A percentile compares a stretch with the other conserved stretches of the same genome.
phyloP scores from a whole-genome alignment of 2,888 invertebrate genomes.

The Alitta virens region DNA sequence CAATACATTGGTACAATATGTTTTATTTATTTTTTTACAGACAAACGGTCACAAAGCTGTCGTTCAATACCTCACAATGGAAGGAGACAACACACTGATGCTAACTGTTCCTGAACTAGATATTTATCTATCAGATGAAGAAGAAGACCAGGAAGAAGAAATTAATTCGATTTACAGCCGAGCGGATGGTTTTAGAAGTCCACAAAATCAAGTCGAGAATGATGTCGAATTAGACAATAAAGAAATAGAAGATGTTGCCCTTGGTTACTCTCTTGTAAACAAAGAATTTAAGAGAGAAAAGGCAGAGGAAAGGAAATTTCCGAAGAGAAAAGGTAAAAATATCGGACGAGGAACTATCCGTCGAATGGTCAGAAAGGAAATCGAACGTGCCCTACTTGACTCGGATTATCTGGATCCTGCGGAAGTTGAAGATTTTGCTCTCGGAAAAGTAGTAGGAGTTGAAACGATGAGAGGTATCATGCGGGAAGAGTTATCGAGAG shows the following conservation, averaged over 20 bases:
- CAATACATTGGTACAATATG: too few species aligned
- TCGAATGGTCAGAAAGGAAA: constrained; percentile 10
- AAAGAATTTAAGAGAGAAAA: neutral
- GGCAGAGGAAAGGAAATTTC: neutral
- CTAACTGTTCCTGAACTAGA: constrained; percentile 8
- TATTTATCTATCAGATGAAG: neutral
- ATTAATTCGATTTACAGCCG: neutral
- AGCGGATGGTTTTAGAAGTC: neutral
- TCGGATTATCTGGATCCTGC: constrained; percentile 3
- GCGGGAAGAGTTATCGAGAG: constrained; percentile 24
- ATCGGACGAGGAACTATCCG: constrained; percentile 1
- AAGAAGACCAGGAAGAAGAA: neutral
- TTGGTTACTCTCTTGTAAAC: neutral
- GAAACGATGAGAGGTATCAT: constrained; percentile 25
- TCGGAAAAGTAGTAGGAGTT: constrained; percentile 18
- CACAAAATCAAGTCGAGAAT: neutral
- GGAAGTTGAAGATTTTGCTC: neutral
- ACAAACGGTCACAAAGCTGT: constrained; percentile 24
- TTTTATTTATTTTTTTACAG: too few species aligned
- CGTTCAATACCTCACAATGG: constrained; percentile 19
- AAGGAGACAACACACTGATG: constrained; percentile 15
- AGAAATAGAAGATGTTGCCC: neutral
- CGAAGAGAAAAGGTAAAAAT: neutral
- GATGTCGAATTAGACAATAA: neutral
- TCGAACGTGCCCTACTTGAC: constrained; percentile 2